A percentile compares a stretch with the other conserved stretches of the same genome.
Evolutionary conservation across 2,113 vertebrate species (phyloP).

Genomic region (Vulpes vulpes): DNA sequence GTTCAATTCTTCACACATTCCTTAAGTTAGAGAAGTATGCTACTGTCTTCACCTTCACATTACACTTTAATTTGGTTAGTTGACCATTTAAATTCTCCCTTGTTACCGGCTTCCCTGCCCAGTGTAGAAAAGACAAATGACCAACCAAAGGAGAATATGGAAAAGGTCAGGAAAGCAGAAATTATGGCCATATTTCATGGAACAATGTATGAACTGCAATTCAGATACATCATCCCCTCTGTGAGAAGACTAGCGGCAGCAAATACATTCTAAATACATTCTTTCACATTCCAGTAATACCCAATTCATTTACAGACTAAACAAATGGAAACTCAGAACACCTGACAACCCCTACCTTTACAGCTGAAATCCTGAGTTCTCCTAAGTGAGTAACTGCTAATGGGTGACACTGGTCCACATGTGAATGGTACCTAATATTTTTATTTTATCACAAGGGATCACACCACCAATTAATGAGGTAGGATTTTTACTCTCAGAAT

Average conservation of each 20-base stretch:
- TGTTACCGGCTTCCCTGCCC: not conserved
- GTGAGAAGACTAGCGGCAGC: not conserved
- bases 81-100: conserved; percentile 45
- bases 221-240: not conserved
- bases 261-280: not conserved
- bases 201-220: not conserved
- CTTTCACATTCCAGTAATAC: not conserved
- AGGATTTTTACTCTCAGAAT: not conserved
- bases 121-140: conserved; percentile 44
- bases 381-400: not conserved
- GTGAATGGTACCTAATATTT: not conserved
- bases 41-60: not conserved
- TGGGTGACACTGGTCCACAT: not conserved
- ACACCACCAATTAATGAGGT: not conserved
- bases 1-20: not conserved
- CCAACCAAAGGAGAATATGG: not conserved
- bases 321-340: not conserved
- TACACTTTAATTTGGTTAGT: conserved; percentile 26
- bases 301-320: not conserved
- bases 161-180: conserved; percentile 23
- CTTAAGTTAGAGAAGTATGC: not conserved
- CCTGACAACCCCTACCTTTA: not conserved
- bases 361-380: not conserved
- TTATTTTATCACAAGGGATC: not conserved
- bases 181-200: not conserved